Base-by-base conservation (phyloP, 2,888 invertebrate species). In the Pogonocherus hispidulus region DNA sequence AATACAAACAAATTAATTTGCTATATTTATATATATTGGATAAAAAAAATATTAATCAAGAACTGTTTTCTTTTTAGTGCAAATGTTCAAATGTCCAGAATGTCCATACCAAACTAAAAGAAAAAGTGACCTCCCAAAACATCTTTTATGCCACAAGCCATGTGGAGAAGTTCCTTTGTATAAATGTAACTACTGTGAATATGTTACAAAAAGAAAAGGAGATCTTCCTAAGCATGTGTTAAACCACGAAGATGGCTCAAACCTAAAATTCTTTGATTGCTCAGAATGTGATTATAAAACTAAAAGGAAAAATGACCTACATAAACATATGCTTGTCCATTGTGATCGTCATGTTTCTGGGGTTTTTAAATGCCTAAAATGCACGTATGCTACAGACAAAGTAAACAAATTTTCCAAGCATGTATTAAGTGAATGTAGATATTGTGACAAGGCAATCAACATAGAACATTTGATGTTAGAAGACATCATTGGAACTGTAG, bases 241-340 rank as follows among this genome's bases (percentile, higher is more conserved):
- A 47, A 75, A 67, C 47, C 75, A 75, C 47, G 27, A 66, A 23
- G 71, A 73, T 8, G 56, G 32, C 14, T 23, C 62, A 0, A 46
- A 70, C 23, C 19, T 72, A 22, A 49, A 46, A 19, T 46, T 69
- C 16, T 74, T 57, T 46, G 51, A 66, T 41, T 75, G 75, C 46
- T 57, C 70, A 1, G 73, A 72, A 63, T 75, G 75, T 27, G 66
- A 70, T 16, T 75, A 75, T 41, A 60, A 60, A 9, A 69, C 75
- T 0, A 75, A 72, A 18, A 69, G 75, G 22, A 74, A 72, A 55
- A 78, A 78, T 51, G 78, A 77, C 66, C 63, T 79, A 14, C 74
- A 78, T 37, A 78, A 76, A 35, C 79, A 79, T 54, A 76, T 75
- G 60, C 57, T 77, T 14, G 63, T 76, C 9, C 79, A 79, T 57